These are phyloP conservation scores for Drosophila setosimentum DNA, from an alignment of 2,888 invertebrate species.

Conservation along the genomic window DNA sequence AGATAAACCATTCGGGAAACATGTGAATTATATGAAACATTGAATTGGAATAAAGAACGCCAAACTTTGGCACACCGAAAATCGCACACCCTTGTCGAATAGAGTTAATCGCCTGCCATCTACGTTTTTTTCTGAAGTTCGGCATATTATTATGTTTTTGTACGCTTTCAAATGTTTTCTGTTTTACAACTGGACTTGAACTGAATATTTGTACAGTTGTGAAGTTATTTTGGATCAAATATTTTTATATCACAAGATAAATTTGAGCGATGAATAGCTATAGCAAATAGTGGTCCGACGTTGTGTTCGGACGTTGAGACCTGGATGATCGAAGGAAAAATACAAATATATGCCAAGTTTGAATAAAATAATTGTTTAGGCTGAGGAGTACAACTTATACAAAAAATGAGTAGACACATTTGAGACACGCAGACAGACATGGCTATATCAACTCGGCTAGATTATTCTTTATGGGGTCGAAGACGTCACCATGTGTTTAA, in stretches of 20 bases:
- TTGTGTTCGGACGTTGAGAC: neutral
- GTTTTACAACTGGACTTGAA: neutral
- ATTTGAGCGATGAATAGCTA: neutral
- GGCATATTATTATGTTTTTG: neutral
- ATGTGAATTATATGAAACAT: constrained; percentile 21
- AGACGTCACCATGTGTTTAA: neutral
- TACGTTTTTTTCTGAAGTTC: neutral
- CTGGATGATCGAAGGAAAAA: neutral
- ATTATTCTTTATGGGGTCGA: neutral
- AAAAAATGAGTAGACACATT: neutral
- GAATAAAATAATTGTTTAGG: neutral
- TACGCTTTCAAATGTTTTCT: neutral
- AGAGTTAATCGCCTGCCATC: neutral
- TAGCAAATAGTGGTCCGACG: neutral
- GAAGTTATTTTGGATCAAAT: neutral
- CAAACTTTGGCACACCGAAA: neutral
- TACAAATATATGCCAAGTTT: neutral
- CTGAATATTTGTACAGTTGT: neutral
- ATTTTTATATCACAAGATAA: no score
- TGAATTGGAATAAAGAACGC: constrained; percentile 4
- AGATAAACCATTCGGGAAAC: constrained; percentile 49
- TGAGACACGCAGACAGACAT: neutral
- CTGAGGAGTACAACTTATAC: neutral
- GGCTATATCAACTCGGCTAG: neutral
- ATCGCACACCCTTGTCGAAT: constrained; percentile 13